A percentile compares a stretch with the other conserved stretches of the same genome.
Conservation (phyloP, 2,113 vertebrate genomes). For the Tetrax tetrax region DNA sequence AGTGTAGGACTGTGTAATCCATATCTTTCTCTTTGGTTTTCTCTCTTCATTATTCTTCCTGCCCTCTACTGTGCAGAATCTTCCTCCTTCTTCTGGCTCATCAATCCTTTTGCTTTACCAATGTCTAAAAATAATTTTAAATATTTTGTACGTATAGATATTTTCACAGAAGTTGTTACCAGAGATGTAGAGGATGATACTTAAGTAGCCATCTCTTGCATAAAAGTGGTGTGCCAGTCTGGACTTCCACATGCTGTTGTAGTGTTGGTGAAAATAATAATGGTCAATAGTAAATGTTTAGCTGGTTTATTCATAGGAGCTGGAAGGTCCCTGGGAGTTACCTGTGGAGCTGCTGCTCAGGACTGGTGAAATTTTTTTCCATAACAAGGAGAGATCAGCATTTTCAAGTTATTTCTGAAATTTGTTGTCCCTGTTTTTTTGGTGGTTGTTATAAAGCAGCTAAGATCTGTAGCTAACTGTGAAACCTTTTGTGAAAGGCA, state of each 20-base stretch:
- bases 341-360: neutral
- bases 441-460: neutral
- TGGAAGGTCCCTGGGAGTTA: neutral
- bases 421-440: neutral
- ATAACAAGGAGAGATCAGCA: neutral
- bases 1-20: neutral
- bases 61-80: neutral
- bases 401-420: neutral
- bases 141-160: neutral
- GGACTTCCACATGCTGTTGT: neutral
- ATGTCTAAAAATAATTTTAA: neutral
- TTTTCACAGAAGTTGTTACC: neutral
- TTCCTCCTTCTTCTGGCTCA: neutral
- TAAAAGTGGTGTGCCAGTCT: neutral
- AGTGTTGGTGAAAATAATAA: neutral
- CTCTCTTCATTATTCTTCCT: neutral
- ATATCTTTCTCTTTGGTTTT: neutral
- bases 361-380: neutral
- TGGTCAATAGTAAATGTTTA: neutral
- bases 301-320: neutral
- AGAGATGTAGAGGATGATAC: neutral
- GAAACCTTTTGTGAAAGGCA: neutral
- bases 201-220: neutral
- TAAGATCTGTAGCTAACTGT: neutral
- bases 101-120: neutral